Evolutionary conservation across 2,888 invertebrate genomes (phyloP).

Genomic region (Drosophila affinis): DNA sequence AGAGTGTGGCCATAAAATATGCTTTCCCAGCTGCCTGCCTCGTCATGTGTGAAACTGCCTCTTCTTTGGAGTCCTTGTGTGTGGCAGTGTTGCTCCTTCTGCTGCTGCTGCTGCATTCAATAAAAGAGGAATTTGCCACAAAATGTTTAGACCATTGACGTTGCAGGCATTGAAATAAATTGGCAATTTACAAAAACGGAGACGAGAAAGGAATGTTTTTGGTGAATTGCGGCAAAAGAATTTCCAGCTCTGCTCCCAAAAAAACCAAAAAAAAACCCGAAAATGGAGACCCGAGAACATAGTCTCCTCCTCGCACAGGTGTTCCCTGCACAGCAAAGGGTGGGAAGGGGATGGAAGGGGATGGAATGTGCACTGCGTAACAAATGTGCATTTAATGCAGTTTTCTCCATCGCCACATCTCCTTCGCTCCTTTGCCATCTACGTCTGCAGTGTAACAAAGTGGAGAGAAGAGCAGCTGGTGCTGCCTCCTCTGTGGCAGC

Average conservation of each 20-base stretch:
- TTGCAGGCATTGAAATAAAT: slow-evolving; percentile 63
- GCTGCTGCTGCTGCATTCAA: slow-evolving; percentile 37
- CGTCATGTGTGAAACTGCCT: slow-evolving; percentile 58
- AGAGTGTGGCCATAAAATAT: slow-evolving; percentile 30
- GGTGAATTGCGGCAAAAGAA: slow-evolving; percentile 43
- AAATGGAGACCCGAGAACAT: background rate
- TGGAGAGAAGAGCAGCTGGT: slow-evolving; percentile 23
- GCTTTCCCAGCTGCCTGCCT: slow-evolving; percentile 37
- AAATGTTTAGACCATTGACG: slow-evolving; percentile 48
- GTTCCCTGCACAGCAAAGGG: slow-evolving; percentile 1
- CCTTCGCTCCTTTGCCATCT: no score
- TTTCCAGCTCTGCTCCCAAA: slow-evolving; percentile 41
- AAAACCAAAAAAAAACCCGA: slow-evolving; percentile 11
- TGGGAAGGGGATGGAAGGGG: background rate
- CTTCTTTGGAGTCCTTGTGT: slow-evolving; percentile 16
- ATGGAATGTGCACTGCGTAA: slow-evolving; percentile 47
- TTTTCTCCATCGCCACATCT: slow-evolving; percentile 31
- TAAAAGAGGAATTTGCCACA: slow-evolving; percentile 51
- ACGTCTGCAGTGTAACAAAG: slow-evolving; percentile 38
- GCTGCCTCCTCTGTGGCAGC: slow-evolving; percentile 23
- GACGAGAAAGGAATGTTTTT: slow-evolving; percentile 39
- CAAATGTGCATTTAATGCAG: slow-evolving; percentile 73
- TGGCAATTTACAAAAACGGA: slow-evolving; percentile 62
- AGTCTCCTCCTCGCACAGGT: slow-evolving; percentile 9
- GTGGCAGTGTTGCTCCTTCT: background rate